Evolutionary conservation across 2,113 vertebrate species (phyloP).

Genomic region (Thinocorus orbignyianus): DNA sequence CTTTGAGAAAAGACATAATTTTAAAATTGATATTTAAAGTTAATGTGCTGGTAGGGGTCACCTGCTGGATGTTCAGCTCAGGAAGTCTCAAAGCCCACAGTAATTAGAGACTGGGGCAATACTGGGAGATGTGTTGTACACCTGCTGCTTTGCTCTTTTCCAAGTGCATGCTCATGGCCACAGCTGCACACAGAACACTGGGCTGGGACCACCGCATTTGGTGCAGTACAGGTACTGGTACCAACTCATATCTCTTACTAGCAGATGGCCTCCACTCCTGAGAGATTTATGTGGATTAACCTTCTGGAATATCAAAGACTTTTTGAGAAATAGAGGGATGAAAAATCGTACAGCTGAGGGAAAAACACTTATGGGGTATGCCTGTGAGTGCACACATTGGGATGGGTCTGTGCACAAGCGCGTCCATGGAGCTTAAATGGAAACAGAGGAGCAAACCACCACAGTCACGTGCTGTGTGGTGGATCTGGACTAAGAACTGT

Average conservation of each 20-base stretch:
- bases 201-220: neutral
- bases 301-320: neutral
- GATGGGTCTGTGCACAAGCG: neutral
- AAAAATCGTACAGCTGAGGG: neutral
- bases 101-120: neutral
- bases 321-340: neutral
- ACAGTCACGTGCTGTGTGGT: fast-evolving
- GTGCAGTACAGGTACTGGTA: neutral
- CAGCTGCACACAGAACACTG: neutral
- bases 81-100: neutral
- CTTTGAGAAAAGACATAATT: neutral
- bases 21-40: neutral
- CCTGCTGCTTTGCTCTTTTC: neutral
- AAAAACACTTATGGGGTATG: neutral
- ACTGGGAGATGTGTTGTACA: neutral
- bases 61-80: neutral
- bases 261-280: fast-evolving
- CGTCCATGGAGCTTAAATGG: neutral
- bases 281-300: neutral
- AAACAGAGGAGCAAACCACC: neutral
- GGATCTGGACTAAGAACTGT: neutral
- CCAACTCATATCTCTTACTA: neutral
- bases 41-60: neutral
- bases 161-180: neutral
- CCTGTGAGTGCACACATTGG: neutral